Evolutionary conservation across 2,888 invertebrate species (phyloP), one percentile per base, ranked within the genome.

Genomic region (Diogma glabrata): DNA sequence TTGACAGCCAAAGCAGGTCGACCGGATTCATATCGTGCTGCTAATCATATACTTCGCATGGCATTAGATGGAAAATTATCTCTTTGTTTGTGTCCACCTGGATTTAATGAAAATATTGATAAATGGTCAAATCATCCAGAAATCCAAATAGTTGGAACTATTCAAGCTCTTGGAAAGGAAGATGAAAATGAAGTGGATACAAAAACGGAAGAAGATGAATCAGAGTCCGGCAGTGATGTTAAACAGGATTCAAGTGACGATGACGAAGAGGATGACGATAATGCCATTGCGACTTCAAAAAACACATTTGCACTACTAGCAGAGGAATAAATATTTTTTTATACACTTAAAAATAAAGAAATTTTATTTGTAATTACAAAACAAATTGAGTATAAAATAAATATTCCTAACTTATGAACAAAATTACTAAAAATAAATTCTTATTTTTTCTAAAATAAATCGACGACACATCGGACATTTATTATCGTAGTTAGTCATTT

Each of bases 1-100:
- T 63, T 83, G 22, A 93, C 93, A 0, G 92, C 93, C 0, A 88
- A 85, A 64, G 83, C 91, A 0, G 88, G 86, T 0, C 75, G 93
- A 63, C 76, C 87, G 28, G 95, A 95, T 67, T 77, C 84, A 0
- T 88, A 91, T 63, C 74, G 94, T 57, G 91, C 91, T 1, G 94
- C 93, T 0, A 95, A 95, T 70, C 82, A 84, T 60, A 66, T 96
- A 1, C 69, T 96, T 1, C 73, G 94, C 50, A 83, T 92, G 82
- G 82, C 91, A 2, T 67, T 94, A 1, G 91, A 91, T 58, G 95
- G 94, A 0, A 83, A 84, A 64, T 79, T 94, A 50, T 82, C 87
- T 59, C 64, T 94, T 1, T 85, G 83, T 67, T 73, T 90, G 3
- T 75, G 80, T 61, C 93, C 94, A 1, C 82, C 81, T 0, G 73